Evolutionary conservation across 2,888 invertebrate species (phyloP).

Genomic region (Orthosia incerta): DNA sequence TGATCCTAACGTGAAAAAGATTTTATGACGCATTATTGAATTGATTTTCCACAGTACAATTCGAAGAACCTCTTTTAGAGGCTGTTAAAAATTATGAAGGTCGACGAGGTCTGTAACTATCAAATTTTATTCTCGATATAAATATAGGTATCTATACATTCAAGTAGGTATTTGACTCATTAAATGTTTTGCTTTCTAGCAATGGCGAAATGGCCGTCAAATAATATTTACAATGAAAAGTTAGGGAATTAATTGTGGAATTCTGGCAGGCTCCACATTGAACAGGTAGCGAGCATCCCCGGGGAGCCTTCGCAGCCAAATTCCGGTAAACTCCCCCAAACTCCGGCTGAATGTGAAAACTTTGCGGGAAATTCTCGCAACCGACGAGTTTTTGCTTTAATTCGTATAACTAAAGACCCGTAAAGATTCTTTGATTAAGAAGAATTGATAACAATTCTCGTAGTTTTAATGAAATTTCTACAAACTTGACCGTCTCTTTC

Average conservation of each 20-base stretch:
- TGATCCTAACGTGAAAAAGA: slow-evolving; percentile 10
- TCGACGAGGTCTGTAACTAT: neutral
- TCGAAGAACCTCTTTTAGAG: slow-evolving; percentile 15
- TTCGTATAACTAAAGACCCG: slow-evolving; percentile 68
- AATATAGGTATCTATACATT: neutral
- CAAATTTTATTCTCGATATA: neutral
- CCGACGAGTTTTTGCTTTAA: slow-evolving; percentile 74
- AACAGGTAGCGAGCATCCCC: slow-evolving; percentile 72
- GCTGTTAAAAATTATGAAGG: slow-evolving; percentile 33
- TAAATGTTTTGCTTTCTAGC: slow-evolving; percentile 46
- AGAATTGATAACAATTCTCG: slow-evolving; percentile 58
- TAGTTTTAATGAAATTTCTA: slow-evolving; percentile 60
- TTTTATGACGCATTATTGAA: slow-evolving; percentile 34
- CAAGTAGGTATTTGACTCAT: neutral
- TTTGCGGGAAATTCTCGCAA: slow-evolving; percentile 71
- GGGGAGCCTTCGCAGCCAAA: slow-evolving; percentile 72
- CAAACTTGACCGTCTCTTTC: slow-evolving; percentile 22
- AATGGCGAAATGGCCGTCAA: slow-evolving; percentile 61
- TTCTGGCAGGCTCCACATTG: slow-evolving; percentile 72
- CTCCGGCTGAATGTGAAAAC: slow-evolving; percentile 78
- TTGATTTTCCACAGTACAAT: slow-evolving; percentile 22
- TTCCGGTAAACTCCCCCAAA: slow-evolving; percentile 74
- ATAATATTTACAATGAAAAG: slow-evolving; percentile 76
- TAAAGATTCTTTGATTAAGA: slow-evolving; percentile 66
- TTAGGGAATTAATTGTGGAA: slow-evolving; percentile 79